Conservation (phyloP, 2,888 invertebrate species). For the Drosophila tripunctata region DNA sequence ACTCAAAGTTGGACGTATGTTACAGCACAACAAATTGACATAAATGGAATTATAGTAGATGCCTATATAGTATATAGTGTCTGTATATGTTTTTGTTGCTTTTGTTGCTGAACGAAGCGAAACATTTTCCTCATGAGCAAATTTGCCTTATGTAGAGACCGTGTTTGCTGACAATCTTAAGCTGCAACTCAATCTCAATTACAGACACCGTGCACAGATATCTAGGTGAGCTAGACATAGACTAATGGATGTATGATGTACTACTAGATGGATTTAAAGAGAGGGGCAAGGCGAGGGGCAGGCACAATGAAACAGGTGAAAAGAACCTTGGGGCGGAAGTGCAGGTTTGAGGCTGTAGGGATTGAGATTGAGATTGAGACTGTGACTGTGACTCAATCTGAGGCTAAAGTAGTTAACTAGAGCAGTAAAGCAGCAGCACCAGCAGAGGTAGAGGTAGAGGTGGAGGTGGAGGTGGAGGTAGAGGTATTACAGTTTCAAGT, state of each 20-base stretch:
- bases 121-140: slow-evolving; percentile 52
- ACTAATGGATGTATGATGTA: neutral
- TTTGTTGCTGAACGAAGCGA: slow-evolving; percentile 43
- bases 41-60: slow-evolving; percentile 12
- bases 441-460: neutral
- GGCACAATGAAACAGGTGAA: neutral
- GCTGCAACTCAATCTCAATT: slow-evolving; percentile 37
- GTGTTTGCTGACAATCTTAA: slow-evolving; percentile 33
- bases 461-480: no score
- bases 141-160: slow-evolving; percentile 32
- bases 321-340: slow-evolving; percentile 8
- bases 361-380: slow-evolving; percentile 6
- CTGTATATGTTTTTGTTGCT: neutral
- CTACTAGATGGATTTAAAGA: neutral
- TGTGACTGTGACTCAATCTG: slow-evolving; percentile 5
- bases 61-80: slow-evolving; percentile 24
- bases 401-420: slow-evolving; percentile 25
- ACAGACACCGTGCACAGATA: slow-evolving; percentile 37
- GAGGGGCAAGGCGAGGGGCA: neutral
- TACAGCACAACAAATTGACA: slow-evolving; percentile 27
- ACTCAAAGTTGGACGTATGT: slow-evolving; percentile 39
- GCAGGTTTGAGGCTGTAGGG: slow-evolving; percentile 16
- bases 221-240: slow-evolving; percentile 10
- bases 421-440: slow-evolving; percentile 1
- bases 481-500: slow-evolving; percentile 30